These are phyloP conservation scores for Melanotaenia duboulayi DNA, from an alignment of 2,113 vertebrate genomes.

Conservation along the genomic window DNA sequence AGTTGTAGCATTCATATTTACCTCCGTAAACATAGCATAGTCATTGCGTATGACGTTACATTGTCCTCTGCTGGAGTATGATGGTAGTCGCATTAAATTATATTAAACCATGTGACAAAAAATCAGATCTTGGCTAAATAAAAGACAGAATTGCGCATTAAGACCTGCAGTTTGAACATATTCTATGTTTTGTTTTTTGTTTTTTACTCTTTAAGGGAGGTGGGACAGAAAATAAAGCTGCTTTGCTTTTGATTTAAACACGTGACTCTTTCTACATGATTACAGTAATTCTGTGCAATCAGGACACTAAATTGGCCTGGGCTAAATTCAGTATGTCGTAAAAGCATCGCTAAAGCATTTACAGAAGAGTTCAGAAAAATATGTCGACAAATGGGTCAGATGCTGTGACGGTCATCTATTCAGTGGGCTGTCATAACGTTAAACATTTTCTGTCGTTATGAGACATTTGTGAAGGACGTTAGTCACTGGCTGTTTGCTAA, in stretches of 20 bases:
- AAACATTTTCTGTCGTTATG: conserved; percentile 4
- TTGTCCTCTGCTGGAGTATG: too few relatives aligned
- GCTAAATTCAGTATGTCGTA: neutral
- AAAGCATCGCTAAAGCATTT: neutral
- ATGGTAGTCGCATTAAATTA: too few relatives aligned
- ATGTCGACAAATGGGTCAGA: neutral
- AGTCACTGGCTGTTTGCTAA: conserved; percentile 8
- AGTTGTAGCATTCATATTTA: too few relatives aligned
- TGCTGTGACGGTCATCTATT: conserved; percentile 5
- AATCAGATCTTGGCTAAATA: too few relatives aligned
- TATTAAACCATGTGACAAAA: too few relatives aligned
- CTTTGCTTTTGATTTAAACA: neutral
- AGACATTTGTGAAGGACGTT: conserved; percentile 11
- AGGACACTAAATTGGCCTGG: neutral
- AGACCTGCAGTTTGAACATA: too few relatives aligned
- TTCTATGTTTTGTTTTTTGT: too few relatives aligned
- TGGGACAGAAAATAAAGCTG: neutral
- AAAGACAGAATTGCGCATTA: too few relatives aligned
- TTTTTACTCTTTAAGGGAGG: too few relatives aligned
- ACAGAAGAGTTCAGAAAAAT: neutral
- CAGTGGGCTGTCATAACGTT: neutral
- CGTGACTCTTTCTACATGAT: neutral
- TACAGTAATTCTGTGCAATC: conserved; percentile 4
- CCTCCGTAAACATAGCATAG: too few relatives aligned
- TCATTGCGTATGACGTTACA: too few relatives aligned